A percentile compares a stretch with the other conserved stretches of the same genome.
Evolutionary conservation across 2,113 vertebrate species (phyloP).

Genomic region (Rana temporaria): DNA sequence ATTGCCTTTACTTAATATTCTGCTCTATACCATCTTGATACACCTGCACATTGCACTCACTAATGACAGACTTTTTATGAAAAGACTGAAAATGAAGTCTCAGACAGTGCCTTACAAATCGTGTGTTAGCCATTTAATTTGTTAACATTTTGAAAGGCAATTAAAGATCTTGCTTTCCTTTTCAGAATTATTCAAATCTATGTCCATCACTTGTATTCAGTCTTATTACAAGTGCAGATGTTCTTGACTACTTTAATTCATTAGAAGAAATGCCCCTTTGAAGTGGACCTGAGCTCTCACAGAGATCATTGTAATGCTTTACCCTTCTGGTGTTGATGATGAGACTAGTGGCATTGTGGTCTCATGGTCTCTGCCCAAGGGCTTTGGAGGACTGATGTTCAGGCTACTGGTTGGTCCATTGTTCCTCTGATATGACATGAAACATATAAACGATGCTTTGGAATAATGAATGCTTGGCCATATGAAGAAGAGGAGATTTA

Average conservation of each 20-base stretch:
- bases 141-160: conserved; percentile 30
- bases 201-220: conserved; percentile 16
- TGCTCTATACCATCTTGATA: background rate
- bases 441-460: too few relatives aligned
- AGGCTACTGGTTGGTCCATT: too few relatives aligned
- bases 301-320: background rate
- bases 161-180: conserved; percentile 25
- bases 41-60: background rate
- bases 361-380: too few relatives aligned
- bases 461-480: too few relatives aligned
- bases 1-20: background rate
- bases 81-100: background rate
- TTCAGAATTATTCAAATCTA: conserved; percentile 13
- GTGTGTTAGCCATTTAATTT: conserved; percentile 11
- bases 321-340: too few relatives aligned
- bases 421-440: too few relatives aligned
- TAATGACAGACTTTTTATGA: conserved; percentile 5
- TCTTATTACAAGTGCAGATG: conserved; percentile 8
- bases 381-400: too few relatives aligned
- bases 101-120: background rate
- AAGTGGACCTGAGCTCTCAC: background rate
- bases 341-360: too few relatives aligned
- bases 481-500: too few relatives aligned
- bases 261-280: background rate
- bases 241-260: conserved; percentile 13